These are phyloP conservation scores for Tiaroga cobitis DNA, from an alignment of 2,797 vertebrate species.

Conservation along the genomic window DNA sequence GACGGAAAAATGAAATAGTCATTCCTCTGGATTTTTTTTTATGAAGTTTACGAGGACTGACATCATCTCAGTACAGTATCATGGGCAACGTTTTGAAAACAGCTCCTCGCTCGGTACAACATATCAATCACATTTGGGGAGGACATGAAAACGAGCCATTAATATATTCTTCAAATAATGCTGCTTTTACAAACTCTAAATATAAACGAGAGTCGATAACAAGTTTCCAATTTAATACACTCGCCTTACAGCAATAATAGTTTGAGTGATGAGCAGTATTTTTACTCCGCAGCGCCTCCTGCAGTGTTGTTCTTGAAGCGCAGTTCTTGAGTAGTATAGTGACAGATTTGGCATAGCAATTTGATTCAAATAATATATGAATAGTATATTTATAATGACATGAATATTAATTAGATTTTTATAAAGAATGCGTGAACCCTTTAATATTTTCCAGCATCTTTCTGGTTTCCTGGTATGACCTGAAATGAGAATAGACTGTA, in stretches of 20 bases:
- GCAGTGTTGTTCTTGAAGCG: neutral
- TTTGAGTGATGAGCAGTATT: neutral
- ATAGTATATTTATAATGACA: neutral
- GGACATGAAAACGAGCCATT: neutral
- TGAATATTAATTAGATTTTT: neutral
- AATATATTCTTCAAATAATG: neutral
- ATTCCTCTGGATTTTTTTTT: neutral
- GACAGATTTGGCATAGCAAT: neutral
- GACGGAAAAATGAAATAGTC: neutral
- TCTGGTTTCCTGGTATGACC: neutral
- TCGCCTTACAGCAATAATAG: neutral
- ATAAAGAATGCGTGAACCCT: neutral
- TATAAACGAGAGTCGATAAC: neutral
- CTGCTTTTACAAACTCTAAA: neutral
- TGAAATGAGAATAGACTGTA: constrained; percentile 1
- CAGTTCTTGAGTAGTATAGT: neutral
- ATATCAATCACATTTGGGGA: neutral
- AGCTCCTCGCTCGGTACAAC: neutral
- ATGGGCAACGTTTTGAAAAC: neutral
- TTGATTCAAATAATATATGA: constrained; percentile 1
- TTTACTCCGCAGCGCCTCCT: neutral
- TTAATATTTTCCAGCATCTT: neutral
- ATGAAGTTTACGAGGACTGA: neutral
- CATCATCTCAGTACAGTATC: neutral
- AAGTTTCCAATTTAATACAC: neutral